These are phyloP conservation scores for Quiscalus mexicanus DNA, from an alignment of 2,113 vertebrate species.

Conservation along the genomic window DNA sequence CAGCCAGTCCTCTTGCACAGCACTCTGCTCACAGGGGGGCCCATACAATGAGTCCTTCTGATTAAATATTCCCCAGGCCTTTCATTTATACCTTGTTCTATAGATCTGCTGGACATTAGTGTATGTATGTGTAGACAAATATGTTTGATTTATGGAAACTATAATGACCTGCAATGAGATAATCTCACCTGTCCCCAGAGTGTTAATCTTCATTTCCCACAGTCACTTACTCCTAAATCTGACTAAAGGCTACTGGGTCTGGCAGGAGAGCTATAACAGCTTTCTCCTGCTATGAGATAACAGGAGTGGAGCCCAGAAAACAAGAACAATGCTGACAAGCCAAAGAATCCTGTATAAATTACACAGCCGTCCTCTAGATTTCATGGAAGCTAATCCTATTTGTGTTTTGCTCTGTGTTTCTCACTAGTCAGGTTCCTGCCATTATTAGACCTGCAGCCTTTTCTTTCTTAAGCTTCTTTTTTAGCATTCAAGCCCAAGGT, in stretches of 20 bases:
- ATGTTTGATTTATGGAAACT: background rate
- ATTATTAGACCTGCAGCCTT: constrained; percentile 1
- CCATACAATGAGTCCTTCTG: background rate
- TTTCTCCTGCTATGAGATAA: constrained; percentile 4
- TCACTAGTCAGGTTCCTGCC: background rate
- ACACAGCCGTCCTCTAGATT: background rate
- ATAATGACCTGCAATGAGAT: background rate
- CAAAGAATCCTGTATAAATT: constrained; percentile 24
- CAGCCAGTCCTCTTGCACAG: background rate
- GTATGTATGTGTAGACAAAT: background rate
- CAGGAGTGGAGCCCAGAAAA: background rate
- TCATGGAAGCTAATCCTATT: constrained; percentile 33
- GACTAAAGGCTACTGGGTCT: background rate
- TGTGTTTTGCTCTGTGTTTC: constrained; percentile 12
- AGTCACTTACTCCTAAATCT: constrained; percentile 17
- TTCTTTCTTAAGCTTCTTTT: background rate
- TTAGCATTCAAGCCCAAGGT: background rate
- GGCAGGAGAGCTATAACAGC: background rate
- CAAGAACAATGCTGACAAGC: background rate
- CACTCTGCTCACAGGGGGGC: background rate
- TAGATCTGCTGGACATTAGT: background rate
- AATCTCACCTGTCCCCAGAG: constrained; percentile 5
- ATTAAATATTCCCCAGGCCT: constrained; percentile 1
- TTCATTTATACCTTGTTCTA: background rate
- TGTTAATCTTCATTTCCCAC: constrained; percentile 40